Evolutionary conservation across 2,888 invertebrate species (phyloP).

Genomic region (Parascotia fuliginaria): DNA sequence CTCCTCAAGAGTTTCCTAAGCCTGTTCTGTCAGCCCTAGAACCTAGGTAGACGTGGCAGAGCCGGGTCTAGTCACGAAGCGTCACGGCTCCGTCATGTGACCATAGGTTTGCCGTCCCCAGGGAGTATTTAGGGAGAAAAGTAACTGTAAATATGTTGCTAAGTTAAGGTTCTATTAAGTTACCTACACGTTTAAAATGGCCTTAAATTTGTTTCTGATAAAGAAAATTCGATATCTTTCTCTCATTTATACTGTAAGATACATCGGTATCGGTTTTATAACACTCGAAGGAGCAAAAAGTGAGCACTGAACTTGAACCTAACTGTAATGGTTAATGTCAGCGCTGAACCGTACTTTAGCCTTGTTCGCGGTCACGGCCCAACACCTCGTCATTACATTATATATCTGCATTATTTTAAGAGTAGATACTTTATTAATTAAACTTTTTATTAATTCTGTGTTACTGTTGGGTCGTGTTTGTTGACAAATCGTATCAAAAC

Average conservation of each 20-base stretch:
- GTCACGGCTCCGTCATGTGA: slow-evolving; percentile 50
- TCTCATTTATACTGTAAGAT: background rate
- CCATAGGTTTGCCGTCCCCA: slow-evolving; percentile 26
- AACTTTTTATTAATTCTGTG: background rate
- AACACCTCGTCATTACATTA: slow-evolving; percentile 14
- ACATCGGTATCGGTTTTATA: slow-evolving; percentile 2
- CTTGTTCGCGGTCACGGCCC: slow-evolving; percentile 26
- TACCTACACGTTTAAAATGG: background rate
- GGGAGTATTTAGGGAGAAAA: no score
- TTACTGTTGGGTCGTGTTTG: no score
- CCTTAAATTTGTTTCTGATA: no score
- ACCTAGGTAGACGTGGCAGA: slow-evolving; percentile 43
- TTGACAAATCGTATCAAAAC: no score
- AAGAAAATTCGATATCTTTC: no score
- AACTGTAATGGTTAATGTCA: slow-evolving; percentile 36
- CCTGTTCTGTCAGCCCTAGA: background rate
- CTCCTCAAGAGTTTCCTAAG: background rate
- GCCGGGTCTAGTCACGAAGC: slow-evolving; percentile 72
- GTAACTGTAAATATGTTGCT: no score
- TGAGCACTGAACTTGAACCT: slow-evolving; percentile 27
- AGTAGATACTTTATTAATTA: background rate
- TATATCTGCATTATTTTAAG: slow-evolving; percentile 15
- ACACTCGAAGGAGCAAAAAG: slow-evolving; percentile 5
- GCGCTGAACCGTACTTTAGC: slow-evolving; percentile 23
- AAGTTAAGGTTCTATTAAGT: slow-evolving; percentile 8